Base-by-base conservation (phyloP, 2,888 invertebrate genomes). In the Oligia strigilis region DNA sequence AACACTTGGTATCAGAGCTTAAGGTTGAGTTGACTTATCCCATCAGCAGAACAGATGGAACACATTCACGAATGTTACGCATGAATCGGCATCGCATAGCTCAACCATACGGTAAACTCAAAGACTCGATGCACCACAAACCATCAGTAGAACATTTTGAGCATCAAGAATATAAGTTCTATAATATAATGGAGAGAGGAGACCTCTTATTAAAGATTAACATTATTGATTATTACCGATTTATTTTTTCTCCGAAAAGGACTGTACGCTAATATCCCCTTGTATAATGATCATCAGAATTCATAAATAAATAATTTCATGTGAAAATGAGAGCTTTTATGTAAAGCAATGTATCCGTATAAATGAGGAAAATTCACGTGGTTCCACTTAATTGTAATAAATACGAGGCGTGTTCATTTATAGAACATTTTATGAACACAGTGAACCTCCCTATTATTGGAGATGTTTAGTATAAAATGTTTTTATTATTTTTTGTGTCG, bases 301-400 rank as follows among this genome's bases (percentile, higher is more conserved):
- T 72, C 43, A 40, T 43, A 40, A 55, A 17, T 52, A 66, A 82
- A 64, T 64, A 40, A 75, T 72, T 64, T 60, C 23, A n/a, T n/a
- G 13, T n/a, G 8, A 66, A 72, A 74, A 64, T 9, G n/a, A 72
- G 46, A 64, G 70, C 29, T 64, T 71, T 74, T 64, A 40, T 77
- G 19, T 36, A 29, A 19, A 76, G 49, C 29, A 55, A 73, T 77
- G 69, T 69, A 70, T 82, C 58, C 46, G 46, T 36, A 36, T n/a
- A 52, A 52, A 71, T 19, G 55, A 65, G 64, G 40, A 58, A 64
- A 64, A 58, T 60, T 49, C 49, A 46, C 58, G 67, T 36, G 52
- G 19, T 60, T 23, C 49, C 70, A 60, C 52, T 73, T 73, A 77
- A 71, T 77, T 73, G 70, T 77, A 49, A 77, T 77, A 77, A 82